A percentile compares a stretch with the other conserved stretches of the same genome.
phyloP scores from a whole-genome alignment of 2,797 vertebrate genomes.

The Mergus octosetaceus region DNA sequence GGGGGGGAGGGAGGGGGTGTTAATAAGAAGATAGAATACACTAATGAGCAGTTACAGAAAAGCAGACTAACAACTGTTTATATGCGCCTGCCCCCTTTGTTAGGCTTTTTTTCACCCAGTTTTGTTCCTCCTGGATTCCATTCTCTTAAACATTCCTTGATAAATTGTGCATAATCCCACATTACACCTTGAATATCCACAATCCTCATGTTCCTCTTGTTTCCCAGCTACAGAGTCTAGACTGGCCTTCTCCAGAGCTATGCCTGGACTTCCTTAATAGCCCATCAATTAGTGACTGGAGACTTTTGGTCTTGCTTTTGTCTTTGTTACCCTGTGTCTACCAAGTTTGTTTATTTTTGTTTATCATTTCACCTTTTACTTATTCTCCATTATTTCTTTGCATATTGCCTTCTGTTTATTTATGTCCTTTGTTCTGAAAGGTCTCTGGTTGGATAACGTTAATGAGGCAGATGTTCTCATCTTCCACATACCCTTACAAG shows the following conservation, averaged over 20 bases:
- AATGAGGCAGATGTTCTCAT: not conserved
- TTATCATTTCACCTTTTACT: not conserved
- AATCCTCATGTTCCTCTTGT: fast-evolving
- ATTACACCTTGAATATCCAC: not conserved
- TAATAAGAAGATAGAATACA: not conserved
- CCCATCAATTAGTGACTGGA: not conserved
- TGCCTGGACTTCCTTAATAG: not conserved
- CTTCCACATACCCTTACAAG: not conserved
- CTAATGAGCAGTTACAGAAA: not conserved
- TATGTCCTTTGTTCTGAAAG: not conserved
- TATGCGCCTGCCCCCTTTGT: not conserved
- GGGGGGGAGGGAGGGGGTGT: not conserved
- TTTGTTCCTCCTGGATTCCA: not conserved
- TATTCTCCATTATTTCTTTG: not conserved
- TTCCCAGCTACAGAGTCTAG: not conserved
- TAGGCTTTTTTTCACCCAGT: not conserved
- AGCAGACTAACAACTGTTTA: not conserved
- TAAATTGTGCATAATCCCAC: not conserved
- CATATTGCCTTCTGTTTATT: not conserved
- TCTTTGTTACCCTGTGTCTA: not conserved
- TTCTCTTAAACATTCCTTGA: not conserved
- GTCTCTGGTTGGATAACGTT: not conserved
- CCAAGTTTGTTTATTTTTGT: not conserved
- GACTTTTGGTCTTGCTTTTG: not conserved
- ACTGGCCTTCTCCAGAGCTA: not conserved